Evolutionary conservation across 2,797 vertebrate species (phyloP), one percentile per base, ranked within the genome.

Genomic region (Pangasius sanitwongsei): DNA sequence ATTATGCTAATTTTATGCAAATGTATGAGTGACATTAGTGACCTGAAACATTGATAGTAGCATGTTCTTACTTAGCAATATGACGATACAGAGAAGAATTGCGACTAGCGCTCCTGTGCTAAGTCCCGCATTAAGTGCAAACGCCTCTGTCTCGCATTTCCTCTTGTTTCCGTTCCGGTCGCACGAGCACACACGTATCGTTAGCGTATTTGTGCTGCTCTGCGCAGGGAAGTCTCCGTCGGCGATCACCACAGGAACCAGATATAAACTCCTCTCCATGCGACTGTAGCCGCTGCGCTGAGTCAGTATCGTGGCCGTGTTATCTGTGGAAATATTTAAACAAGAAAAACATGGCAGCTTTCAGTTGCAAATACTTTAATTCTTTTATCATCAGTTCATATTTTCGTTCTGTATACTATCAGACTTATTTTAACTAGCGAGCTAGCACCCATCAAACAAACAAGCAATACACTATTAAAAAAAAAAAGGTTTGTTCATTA

Each of bases 21-120:
- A 57, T 20, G 16, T 53, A 41, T 72, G 41, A 18, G 37, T 70
- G 67, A 8, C 16, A 18, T 70, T 37, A 34, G 2, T 37, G 69
- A 37, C 4, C 15, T 20, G 67, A 70, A 37, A 70, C 16, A 34
- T 1, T 8, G 7, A 25, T 20, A 80, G 20, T 44, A 59, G 34
- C 20, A 28, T 63, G 23, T 15, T 63, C 97, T 98, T 96, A 99
- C 98, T 97, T 65, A 99, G 97, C 90, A 99, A 95, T 91, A 98
- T 99, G 94, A 99, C 93, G 95, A 98, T 97, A 75, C 98, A 99
- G 63, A 99, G 97, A 87, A 99, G 96, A 92, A 99, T 99, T 93
- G 98, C 98, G 90, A 99, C 95, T 89, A 99, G 94, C 37, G 98
- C 98, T 0, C 97, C 98, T 0, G 98, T 98, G 95, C 98, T 99